Conservation (phyloP, 2,888 invertebrate species). For the Flabesymbios commensalis region DNA sequence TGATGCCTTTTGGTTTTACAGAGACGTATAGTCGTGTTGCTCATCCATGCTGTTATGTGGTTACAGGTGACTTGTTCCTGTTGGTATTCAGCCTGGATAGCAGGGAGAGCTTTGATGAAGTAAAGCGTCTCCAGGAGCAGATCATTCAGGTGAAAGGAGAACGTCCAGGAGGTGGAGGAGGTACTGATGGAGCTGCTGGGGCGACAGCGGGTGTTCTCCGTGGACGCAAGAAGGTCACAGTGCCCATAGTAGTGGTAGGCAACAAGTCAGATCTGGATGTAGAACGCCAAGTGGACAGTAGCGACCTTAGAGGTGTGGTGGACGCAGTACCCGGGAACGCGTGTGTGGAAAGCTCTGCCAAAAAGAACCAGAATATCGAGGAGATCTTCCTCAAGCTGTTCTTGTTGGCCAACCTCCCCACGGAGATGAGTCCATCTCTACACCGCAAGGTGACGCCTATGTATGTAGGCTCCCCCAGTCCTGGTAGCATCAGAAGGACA, state of each 20-base stretch:
- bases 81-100: conserved; percentile 55
- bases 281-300: conserved; percentile 11
- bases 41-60: no score
- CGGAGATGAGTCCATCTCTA: conserved; percentile 84
- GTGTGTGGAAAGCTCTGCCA: conserved; percentile 65
- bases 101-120: conserved; percentile 56
- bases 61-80: conserved; percentile 66
- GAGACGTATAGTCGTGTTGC: no score
- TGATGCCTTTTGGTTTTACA: no score
- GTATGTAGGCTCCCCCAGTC: conserved; percentile 38
- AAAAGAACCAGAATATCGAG: conserved; percentile 78
- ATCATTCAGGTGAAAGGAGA: conserved; percentile 52
- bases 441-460: conserved; percentile 75
- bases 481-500: conserved; percentile 30
- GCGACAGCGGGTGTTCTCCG: neutral
- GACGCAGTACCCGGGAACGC: conserved; percentile 1
- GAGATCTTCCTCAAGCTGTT: conserved; percentile 84
- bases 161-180: no score
- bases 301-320: conserved; percentile 6
- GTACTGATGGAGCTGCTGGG: no score
- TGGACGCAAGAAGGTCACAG: neutral
- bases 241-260: conserved; percentile 83
- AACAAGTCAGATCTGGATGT: conserved; percentile 74
- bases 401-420: conserved; percentile 78
- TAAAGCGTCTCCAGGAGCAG: conserved; percentile 51